Evolutionary conservation across 1,140 invertebrate genomes (phyloP).

Genomic region (Triops longicaudatus): DNA sequence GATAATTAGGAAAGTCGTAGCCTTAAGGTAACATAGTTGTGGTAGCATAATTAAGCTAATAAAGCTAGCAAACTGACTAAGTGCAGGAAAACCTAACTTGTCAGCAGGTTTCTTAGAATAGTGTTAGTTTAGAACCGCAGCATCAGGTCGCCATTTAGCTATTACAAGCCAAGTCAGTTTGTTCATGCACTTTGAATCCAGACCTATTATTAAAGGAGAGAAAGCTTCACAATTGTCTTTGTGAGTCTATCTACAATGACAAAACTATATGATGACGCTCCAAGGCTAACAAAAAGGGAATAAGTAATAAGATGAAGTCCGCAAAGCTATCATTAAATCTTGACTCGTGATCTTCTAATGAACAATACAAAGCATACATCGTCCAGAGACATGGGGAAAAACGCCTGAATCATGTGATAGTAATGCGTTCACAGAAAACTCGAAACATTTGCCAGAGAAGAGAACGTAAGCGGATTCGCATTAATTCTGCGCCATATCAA

Average conservation of each 20-base stretch:
- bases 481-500: too few relatives aligned
- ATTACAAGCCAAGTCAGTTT: neutral
- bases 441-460: too few relatives aligned
- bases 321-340: neutral
- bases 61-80: too few relatives aligned
- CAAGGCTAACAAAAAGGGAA: neutral
- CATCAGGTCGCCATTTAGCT: neutral
- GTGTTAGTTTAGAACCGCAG: neutral
- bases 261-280: neutral
- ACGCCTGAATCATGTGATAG: neutral
- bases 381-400: neutral
- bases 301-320: neutral
- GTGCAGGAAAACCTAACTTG: too few relatives aligned
- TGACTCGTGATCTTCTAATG: neutral
- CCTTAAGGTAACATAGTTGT: too few relatives aligned
- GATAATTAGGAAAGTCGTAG: too few relatives aligned
- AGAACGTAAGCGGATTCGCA: too few relatives aligned
- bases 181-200: too few relatives aligned
- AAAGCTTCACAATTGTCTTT: neutral
- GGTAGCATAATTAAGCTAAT: too few relatives aligned
- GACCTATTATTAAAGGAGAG: neutral
- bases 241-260: neutral
- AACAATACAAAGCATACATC: neutral
- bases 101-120: too few relatives aligned
- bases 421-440: neutral